These are phyloP conservation scores for Pogonophryne albipinna DNA, from an alignment of 2,797 vertebrate species.

Conservation along the genomic window DNA sequence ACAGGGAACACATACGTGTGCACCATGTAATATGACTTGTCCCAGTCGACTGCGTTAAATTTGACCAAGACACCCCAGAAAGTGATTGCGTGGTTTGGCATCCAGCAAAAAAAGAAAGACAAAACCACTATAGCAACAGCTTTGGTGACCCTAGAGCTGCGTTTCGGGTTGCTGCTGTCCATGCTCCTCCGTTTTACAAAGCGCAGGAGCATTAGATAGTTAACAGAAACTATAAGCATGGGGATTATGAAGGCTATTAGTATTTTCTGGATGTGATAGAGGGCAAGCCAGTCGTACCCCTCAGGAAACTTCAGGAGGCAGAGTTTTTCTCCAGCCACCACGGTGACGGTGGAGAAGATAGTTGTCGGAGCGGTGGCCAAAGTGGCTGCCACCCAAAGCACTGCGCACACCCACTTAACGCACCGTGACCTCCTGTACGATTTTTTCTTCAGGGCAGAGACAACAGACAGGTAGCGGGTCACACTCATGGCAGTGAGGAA, in stretches of 20 bases:
- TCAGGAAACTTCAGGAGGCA: constrained; percentile 87
- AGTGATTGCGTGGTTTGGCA: constrained; percentile 86
- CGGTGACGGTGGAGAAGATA: constrained; percentile 82
- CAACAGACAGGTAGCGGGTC: constrained; percentile 84
- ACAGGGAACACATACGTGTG: constrained; percentile 88
- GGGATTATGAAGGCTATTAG: constrained; percentile 87
- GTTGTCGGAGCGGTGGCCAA: constrained; percentile 84
- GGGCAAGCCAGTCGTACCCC: constrained; percentile 85
- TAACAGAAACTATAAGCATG: constrained; percentile 82
- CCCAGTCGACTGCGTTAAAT: constrained; percentile 85
- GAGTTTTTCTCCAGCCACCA: constrained; percentile 86
- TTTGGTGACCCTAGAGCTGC: constrained; percentile 83
- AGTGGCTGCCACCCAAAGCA: constrained; percentile 84
- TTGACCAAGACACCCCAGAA: constrained; percentile 89
- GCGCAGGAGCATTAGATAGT: constrained; percentile 83
- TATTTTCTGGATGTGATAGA: constrained; percentile 89
- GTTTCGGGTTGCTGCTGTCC: constrained; percentile 68
- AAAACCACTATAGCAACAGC: constrained; percentile 84
- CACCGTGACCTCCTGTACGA: constrained; percentile 56
- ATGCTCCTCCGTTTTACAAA: constrained; percentile 80
- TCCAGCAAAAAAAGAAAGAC: constrained; percentile 86
- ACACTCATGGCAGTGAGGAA: constrained; percentile 89
- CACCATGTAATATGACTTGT: constrained; percentile 83
- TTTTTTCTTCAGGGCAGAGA: constrained; percentile 77
- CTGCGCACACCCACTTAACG: constrained; percentile 81